A percentile compares a stretch with the other conserved stretches of the same genome.
Conservation (phyloP, 2,888 invertebrate species). For the Parasteatoda lunata region DNA sequence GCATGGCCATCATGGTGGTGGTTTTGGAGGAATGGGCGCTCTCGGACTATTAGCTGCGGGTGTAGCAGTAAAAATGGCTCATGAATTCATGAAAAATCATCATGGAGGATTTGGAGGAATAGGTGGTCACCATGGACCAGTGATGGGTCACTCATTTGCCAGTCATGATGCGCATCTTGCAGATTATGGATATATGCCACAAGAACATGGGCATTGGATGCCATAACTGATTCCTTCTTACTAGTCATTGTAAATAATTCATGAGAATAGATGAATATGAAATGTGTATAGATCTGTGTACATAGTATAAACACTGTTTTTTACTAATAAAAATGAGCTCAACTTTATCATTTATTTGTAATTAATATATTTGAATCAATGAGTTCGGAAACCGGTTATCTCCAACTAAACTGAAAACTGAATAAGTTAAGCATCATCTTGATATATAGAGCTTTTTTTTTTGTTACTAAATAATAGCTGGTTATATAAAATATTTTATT, state of each 20-base stretch:
- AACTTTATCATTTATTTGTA: no score
- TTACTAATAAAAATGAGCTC: no score
- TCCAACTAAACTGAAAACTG: no score
- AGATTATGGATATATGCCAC: background rate
- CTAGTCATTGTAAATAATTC: background rate
- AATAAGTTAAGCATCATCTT: no score
- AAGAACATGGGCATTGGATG: background rate
- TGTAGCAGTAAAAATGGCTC: background rate
- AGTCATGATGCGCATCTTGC: background rate
- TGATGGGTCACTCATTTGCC: background rate
- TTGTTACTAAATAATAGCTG: no score
- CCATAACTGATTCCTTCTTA: background rate
- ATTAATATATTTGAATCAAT: no score
- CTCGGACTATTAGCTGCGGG: background rate
- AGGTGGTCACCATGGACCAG: background rate
- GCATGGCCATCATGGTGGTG: background rate
- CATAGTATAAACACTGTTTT: no score
- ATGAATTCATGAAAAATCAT: background rate
- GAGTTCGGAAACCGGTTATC: no score
- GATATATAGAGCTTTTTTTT: no score
- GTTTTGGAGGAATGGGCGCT: background rate
- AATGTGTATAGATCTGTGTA: no score
- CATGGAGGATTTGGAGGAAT: background rate
- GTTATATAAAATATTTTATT: no score
- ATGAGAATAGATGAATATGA: no score